Conservation (phyloP, 2,113 vertebrate genomes). For the Ciconia stormi region DNA sequence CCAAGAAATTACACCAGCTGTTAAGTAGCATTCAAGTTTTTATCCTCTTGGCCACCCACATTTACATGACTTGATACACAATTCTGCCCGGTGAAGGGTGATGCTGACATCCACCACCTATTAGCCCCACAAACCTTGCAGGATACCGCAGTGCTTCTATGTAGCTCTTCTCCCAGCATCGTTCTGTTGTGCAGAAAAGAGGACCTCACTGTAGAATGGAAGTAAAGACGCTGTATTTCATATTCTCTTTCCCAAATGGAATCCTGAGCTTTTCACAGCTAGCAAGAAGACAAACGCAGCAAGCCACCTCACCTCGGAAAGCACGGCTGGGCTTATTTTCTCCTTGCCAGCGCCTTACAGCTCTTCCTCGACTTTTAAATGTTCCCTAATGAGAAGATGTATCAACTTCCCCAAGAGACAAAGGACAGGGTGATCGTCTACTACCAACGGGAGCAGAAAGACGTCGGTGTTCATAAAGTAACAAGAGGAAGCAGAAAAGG, state of each 20-base stretch:
- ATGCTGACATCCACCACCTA: neutral
- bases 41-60: neutral
- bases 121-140: neutral
- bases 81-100: neutral
- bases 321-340: neutral
- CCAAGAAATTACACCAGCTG: neutral
- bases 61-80: neutral
- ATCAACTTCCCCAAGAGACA: neutral
- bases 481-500: neutral
- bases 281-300: neutral
- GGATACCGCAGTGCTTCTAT: neutral
- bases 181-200: neutral
- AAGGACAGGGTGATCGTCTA: neutral
- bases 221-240: fast-evolving
- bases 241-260: neutral
- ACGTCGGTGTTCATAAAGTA: neutral
- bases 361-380: neutral
- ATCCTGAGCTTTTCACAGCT: neutral
- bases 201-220: neutral
- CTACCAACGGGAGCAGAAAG: neutral
- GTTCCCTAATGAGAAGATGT: neutral
- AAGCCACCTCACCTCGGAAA: neutral
- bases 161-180: neutral
- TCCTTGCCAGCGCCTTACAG: neutral
- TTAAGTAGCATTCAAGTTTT: neutral